phyloP scores from a whole-genome alignment of 2,888 invertebrate genomes.

The Cepaea hortensis region DNA sequence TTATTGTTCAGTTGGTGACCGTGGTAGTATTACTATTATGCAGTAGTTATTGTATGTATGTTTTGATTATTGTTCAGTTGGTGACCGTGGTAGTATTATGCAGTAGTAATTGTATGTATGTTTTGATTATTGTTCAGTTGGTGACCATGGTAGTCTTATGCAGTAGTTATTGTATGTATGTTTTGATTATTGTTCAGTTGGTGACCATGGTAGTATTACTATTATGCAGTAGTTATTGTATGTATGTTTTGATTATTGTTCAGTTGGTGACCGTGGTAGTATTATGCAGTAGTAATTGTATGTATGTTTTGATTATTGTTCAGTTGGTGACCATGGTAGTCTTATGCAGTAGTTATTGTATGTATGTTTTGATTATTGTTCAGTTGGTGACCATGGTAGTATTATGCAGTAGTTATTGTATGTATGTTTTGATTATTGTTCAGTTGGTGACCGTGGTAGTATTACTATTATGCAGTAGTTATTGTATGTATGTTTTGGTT shows the following conservation, averaged over 20 bases:
- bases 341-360: not conserved
- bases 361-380: slow-evolving; percentile 14
- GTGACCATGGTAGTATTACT: slow-evolving; percentile 78
- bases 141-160: slow-evolving; percentile 76
- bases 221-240: not conserved
- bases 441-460: slow-evolving; percentile 78
- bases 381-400: slow-evolving; percentile 78
- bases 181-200: slow-evolving; percentile 69
- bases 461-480: not conserved
- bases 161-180: not conserved
- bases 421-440: slow-evolving; percentile 14
- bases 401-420: not conserved
- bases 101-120: not conserved
- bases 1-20: slow-evolving; percentile 76
- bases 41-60: not conserved
- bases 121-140: slow-evolving; percentile 69
- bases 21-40: slow-evolving; percentile 72
- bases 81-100: slow-evolving; percentile 76
- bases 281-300: not conserved
- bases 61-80: slow-evolving; percentile 69
- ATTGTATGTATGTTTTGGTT: not conserved
- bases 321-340: slow-evolving; percentile 78
- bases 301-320: slow-evolving; percentile 14
- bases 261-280: slow-evolving; percentile 78
- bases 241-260: slow-evolving; percentile 14